These are phyloP conservation scores for Sphaerodactylus townsendi DNA, from an alignment of 2,113 vertebrate species.

Conservation along the genomic window DNA sequence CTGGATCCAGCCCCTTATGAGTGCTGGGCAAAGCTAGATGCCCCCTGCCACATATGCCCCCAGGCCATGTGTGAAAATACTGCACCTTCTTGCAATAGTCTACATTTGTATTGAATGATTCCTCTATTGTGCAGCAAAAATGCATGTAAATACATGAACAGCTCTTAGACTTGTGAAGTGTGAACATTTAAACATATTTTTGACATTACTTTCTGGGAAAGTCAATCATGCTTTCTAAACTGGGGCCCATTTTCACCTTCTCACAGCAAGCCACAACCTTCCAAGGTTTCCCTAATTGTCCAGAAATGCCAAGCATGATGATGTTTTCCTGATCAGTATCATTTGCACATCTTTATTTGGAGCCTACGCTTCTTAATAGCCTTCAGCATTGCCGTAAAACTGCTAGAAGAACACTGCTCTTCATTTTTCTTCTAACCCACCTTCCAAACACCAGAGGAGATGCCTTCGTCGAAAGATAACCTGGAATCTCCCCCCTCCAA, in stretches of 20 bases:
- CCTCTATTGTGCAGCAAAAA: neutral
- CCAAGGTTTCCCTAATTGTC: slow-evolving; percentile 28
- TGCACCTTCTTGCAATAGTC: neutral
- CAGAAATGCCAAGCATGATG: slow-evolving; percentile 31
- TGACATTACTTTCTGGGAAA: neutral
- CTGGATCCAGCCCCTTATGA: neutral
- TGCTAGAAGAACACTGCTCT: neutral
- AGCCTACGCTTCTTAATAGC: slow-evolving; percentile 10
- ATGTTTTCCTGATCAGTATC: slow-evolving; percentile 24
- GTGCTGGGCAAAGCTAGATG: neutral
- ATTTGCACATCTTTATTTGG: slow-evolving; percentile 37
- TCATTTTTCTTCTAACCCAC: slow-evolving; percentile 28
- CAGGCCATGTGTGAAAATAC: neutral
- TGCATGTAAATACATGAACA: neutral
- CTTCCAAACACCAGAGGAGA: slow-evolving; percentile 17
- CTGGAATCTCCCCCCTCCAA: neutral
- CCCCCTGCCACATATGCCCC: neutral
- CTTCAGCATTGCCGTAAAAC: slow-evolving; percentile 22
- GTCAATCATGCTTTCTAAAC: slow-evolving; percentile 23
- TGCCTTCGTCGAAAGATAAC: slow-evolving; percentile 45
- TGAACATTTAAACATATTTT: slow-evolving; percentile 11
- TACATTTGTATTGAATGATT: neutral
- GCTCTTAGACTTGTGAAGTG: neutral
- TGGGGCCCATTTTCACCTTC: neutral
- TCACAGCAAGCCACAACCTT: slow-evolving; percentile 34